Percentiles rank a stretch among this genome's conserved stretches.
Evolutionary conservation across 1,140 invertebrate species (phyloP).

Genomic region (Rhynchophorus ferrugineus): DNA sequence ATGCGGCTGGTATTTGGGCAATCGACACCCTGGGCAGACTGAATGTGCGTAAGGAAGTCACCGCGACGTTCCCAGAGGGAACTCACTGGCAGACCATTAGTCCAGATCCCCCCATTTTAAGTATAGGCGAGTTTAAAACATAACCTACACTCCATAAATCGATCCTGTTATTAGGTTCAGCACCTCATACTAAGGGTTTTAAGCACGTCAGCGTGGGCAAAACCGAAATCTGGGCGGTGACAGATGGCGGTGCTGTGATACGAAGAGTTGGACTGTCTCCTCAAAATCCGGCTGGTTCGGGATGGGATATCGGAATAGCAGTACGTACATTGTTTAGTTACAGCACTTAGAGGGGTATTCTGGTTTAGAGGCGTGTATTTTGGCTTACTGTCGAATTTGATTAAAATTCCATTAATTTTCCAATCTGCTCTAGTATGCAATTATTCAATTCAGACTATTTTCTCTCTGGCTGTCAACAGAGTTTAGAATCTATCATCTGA

Average conservation of each 20-base stretch:
- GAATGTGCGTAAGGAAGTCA: slow-evolving; percentile 60
- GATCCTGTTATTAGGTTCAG: slow-evolving; percentile 28
- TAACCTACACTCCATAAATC: no score
- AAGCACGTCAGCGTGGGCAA: slow-evolving; percentile 56
- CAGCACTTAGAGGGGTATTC: neutral
- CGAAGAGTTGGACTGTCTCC: slow-evolving; percentile 62
- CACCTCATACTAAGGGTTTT: slow-evolving; percentile 45
- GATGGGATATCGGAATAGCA: slow-evolving; percentile 66
- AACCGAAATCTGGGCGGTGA: slow-evolving; percentile 65
- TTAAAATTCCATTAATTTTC: no score
- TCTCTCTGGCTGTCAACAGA: no score
- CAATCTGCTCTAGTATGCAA: no score
- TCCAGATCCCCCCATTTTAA: slow-evolving; percentile 49
- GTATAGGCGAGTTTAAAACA: slow-evolving; percentile 18
- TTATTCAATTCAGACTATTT: no score
- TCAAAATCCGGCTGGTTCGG: slow-evolving; percentile 61
- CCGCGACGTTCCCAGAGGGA: slow-evolving; percentile 63
- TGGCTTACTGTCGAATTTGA: no score
- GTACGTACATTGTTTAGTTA: slow-evolving; percentile 42
- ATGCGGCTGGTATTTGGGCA: slow-evolving; percentile 61
- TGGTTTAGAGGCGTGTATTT: no score
- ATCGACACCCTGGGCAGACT: slow-evolving; percentile 55
- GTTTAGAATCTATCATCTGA: no score
- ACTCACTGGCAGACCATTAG: slow-evolving; percentile 60
- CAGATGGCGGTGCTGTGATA: slow-evolving; percentile 61